phyloP scores from a whole-genome alignment of 2,888 invertebrate species.

The Cotesia congregata region DNA sequence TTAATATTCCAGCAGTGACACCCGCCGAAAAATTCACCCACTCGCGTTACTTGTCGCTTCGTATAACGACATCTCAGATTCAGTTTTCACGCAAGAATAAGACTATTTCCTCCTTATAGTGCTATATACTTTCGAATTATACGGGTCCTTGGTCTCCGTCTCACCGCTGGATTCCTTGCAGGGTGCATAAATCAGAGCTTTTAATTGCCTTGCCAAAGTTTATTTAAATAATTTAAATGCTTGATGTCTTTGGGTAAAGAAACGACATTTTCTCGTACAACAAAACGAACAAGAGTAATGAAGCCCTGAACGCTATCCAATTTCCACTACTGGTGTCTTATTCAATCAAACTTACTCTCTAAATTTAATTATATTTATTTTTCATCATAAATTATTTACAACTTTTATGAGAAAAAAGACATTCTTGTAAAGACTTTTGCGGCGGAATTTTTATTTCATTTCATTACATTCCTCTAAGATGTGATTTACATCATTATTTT shows the following conservation, averaged over 20 bases:
- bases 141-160: slow-evolving; percentile 38
- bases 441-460: background rate
- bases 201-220: slow-evolving; percentile 62
- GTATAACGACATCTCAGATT: slow-evolving; percentile 31
- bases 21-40: slow-evolving; percentile 18
- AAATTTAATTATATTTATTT: slow-evolving; percentile 10
- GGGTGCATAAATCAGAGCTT: slow-evolving; percentile 59
- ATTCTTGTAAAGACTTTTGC: background rate
- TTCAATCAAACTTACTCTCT: background rate
- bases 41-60: slow-evolving; percentile 21
- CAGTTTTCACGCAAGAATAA: slow-evolving; percentile 38
- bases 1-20: slow-evolving; percentile 57
- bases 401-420: background rate
- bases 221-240: slow-evolving; percentile 63
- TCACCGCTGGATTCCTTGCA: slow-evolving; percentile 38
- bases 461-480: no score
- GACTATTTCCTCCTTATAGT: slow-evolving; percentile 27
- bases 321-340: slow-evolving; percentile 14
- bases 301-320: slow-evolving; percentile 25
- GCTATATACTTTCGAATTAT: slow-evolving; percentile 8
- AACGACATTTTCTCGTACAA: slow-evolving; percentile 38
- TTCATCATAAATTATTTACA: background rate
- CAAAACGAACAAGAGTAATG: slow-evolving; percentile 18
- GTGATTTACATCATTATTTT: no score
- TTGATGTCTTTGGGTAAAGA: slow-evolving; percentile 38